A percentile compares a stretch with the other conserved stretches of the same genome.
Conservation (phyloP, 1,140 invertebrate genomes). For the Harpegnathos saltator region DNA sequence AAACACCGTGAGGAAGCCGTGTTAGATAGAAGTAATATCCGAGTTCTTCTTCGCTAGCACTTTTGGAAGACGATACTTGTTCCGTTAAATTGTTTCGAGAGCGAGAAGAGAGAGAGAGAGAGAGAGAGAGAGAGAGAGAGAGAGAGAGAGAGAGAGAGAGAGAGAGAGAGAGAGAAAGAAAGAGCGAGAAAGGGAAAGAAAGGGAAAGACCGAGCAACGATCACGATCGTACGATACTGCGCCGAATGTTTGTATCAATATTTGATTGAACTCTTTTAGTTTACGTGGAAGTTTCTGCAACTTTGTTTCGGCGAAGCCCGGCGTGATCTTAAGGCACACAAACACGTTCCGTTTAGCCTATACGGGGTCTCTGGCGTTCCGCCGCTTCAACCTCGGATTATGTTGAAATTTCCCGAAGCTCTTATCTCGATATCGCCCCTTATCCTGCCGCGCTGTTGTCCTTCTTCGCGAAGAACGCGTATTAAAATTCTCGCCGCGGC, state of each 20-base stretch:
- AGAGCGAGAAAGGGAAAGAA: too few relatives aligned
- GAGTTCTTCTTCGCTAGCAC: not conserved
- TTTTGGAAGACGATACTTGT: constrained; percentile 14
- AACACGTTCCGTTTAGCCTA: constrained; percentile 1
- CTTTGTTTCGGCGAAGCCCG: constrained; percentile 5
- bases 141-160: not conserved
- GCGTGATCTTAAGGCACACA: constrained; percentile 10
- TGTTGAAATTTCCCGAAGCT: constrained; percentile 11
- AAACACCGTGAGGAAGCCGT: not conserved
- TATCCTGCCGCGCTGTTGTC: not conserved
- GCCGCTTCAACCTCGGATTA: not conserved
- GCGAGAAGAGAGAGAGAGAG: constrained; percentile 8
- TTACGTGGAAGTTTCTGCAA: constrained; percentile 40
- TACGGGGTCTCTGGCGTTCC: not conserved
- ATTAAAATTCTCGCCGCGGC: not conserved
- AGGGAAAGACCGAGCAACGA: not conserved
- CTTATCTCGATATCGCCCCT: constrained; percentile 10
- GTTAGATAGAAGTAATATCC: constrained; percentile 9
- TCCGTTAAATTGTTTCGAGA: constrained; percentile 27
- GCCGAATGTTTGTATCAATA: constrained; percentile 52
- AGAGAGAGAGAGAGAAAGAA: not conserved
- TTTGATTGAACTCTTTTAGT: constrained; percentile 57
- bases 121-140: too few relatives aligned
- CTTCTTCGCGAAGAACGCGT: not conserved
- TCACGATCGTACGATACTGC: not conserved